A percentile compares a stretch with the other conserved stretches of the same genome.
Evolutionary conservation across 1,140 invertebrate species (phyloP).

Genomic region (Diorhabda elongata): DNA sequence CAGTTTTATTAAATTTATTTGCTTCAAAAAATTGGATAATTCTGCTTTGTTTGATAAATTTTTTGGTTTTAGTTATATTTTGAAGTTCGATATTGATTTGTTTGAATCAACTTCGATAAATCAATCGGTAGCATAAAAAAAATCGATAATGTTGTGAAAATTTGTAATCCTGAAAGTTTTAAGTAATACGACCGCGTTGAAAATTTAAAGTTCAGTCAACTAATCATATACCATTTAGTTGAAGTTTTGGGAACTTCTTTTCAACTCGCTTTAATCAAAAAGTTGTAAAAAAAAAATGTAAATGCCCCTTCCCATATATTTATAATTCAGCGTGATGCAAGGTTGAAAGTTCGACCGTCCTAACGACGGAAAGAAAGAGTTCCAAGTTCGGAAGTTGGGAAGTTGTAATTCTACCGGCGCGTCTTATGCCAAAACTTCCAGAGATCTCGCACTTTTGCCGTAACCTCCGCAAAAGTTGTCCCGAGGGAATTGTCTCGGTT

Average conservation of each 20-base stretch:
- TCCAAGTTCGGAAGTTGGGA: constrained; percentile 14
- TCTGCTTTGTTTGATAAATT: too few species aligned
- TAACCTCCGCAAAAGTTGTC: constrained; percentile 26
- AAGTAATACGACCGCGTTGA: too few species aligned
- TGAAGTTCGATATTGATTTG: too few species aligned
- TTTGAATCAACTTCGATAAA: too few species aligned
- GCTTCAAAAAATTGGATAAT: too few species aligned
- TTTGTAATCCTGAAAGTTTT: too few species aligned
- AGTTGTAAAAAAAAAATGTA: not conserved
- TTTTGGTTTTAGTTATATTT: too few species aligned
- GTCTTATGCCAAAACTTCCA: constrained; percentile 9
- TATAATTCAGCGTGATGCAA: constrained; percentile 21
- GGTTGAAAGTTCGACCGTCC: constrained; percentile 19
- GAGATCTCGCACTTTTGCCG: constrained; percentile 23
- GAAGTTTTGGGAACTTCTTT: not conserved
- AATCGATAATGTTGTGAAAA: too few species aligned
- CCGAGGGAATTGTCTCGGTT: constrained; percentile 29
- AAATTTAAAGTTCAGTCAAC: not conserved
- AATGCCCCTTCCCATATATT: constrained; percentile 15
- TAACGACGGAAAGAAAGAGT: constrained; percentile 24
- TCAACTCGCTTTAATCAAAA: not conserved
- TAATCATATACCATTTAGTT: constrained; percentile 3
- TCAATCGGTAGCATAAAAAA: too few species aligned
- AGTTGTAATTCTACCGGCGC: constrained; percentile 13
- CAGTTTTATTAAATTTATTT: too few species aligned